Percentiles rank a stretch among this genome's conserved stretches.
phyloP scores from a whole-genome alignment of 1,140 invertebrate species.

The Stegodyphus mimosarum region DNA sequence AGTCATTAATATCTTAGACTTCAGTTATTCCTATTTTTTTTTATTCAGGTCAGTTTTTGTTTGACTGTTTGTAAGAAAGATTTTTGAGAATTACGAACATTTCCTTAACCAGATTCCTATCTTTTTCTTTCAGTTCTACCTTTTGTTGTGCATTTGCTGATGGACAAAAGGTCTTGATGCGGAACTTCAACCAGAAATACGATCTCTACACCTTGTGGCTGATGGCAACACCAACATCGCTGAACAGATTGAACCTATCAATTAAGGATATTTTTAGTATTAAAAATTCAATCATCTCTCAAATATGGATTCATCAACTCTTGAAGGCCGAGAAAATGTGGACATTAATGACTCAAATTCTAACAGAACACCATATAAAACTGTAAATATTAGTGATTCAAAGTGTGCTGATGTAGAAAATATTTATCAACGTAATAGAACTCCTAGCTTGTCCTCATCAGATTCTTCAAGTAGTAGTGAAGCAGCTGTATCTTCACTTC shows the following conservation, averaged over 20 bases:
- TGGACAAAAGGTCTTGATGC: constrained; percentile 60
- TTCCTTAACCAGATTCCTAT: too few species aligned
- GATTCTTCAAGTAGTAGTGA: background rate
- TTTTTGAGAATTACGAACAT: too few species aligned
- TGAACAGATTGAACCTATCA: constrained; percentile 34
- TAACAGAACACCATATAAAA: constrained; percentile 35
- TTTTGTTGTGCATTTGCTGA: constrained; percentile 32
- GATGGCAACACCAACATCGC: constrained; percentile 58
- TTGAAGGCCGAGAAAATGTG: constrained; percentile 55
- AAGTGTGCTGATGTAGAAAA: background rate
- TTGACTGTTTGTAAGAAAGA: too few species aligned
- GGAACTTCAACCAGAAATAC: constrained; percentile 43
- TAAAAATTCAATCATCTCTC: constrained; percentile 52
- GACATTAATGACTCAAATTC: constrained; percentile 56
- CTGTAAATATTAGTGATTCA: constrained; percentile 25
- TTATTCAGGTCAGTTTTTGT: too few species aligned
- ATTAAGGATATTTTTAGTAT: constrained; percentile 32
- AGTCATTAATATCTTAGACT: too few species aligned
- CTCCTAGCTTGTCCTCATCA: constrained; percentile 43
- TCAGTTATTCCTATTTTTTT: too few species aligned
- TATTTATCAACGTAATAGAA: constrained; percentile 10
- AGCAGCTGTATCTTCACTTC: constrained; percentile 33
- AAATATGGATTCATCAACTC: constrained; percentile 49
- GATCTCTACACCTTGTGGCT: constrained; percentile 39
- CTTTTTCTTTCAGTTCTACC: background rate